Evolutionary conservation across 2,113 vertebrate species (phyloP).

Genomic region (Castor canadensis): DNA sequence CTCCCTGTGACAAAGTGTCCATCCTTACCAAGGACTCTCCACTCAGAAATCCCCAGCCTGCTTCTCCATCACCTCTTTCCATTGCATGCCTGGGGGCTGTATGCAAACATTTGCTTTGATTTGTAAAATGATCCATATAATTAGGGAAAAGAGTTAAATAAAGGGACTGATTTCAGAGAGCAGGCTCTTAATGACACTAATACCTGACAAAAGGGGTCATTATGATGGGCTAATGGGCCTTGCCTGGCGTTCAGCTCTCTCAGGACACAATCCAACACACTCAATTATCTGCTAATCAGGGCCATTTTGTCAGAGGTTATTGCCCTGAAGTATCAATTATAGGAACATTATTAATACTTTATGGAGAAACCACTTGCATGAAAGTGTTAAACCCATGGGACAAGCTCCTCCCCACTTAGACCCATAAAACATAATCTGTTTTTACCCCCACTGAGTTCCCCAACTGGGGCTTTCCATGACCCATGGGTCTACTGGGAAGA

Average conservation of each 20-base stretch:
- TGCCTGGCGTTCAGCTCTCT: constrained; percentile 82
- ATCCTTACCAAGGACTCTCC: neutral
- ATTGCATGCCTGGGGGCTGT: neutral
- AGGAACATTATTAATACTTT: constrained; percentile 85
- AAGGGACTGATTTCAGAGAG: constrained; percentile 79
- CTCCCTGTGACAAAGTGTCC: neutral
- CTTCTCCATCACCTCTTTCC: constrained; percentile 13
- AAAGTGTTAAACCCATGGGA: constrained; percentile 80
- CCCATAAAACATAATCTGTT: neutral
- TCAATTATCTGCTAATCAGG: constrained; percentile 88
- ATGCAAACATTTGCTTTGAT: constrained; percentile 50
- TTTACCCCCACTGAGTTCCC: neutral
- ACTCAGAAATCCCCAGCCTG: neutral
- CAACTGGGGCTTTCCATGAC: constrained; percentile 27
- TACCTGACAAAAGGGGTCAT: constrained; percentile 84
- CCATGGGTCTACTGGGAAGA: constrained; percentile 57
- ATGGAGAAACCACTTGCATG: constrained; percentile 76
- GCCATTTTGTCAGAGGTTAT: constrained; percentile 88
- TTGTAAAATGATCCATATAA: constrained; percentile 71
- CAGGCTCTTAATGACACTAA: constrained; percentile 76
- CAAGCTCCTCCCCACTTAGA: neutral
- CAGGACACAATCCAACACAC: constrained; percentile 81
- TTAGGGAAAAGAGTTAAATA: constrained; percentile 76
- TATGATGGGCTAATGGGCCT: constrained; percentile 85
- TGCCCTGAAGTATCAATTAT: constrained; percentile 88